These are phyloP conservation scores for Tenthredo scrophulariae DNA, from an alignment of 2,888 invertebrate genomes.

Conservation along the genomic window DNA sequence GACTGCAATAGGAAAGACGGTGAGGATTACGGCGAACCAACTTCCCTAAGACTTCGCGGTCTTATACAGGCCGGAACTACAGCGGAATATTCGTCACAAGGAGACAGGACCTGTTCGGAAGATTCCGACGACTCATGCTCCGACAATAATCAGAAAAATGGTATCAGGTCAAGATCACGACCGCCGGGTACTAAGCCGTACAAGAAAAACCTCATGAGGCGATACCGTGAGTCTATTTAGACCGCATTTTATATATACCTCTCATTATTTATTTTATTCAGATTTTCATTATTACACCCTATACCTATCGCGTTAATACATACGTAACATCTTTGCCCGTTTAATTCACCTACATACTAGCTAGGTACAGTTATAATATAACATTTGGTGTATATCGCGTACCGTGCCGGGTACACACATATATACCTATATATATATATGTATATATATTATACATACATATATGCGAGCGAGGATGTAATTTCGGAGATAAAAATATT, in stretches of 20 bases:
- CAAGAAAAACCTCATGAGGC: slow-evolving; percentile 95
- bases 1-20: not conserved
- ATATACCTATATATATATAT: too few species aligned
- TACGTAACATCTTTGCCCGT: not conserved
- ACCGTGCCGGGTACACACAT: not conserved
- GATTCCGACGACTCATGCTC: slow-evolving; percentile 90
- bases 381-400: not conserved
- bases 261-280: slow-evolving; percentile 8
- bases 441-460: too few species aligned
- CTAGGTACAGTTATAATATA: not conserved
- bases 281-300: not conserved
- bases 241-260: not conserved
- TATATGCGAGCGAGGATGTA: slow-evolving; percentile 40
- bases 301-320: not conserved
- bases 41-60: slow-evolving; percentile 77
- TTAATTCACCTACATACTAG: not conserved
- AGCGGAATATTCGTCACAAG: slow-evolving; percentile 74
- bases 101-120: slow-evolving; percentile 84
- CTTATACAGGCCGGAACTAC: slow-evolving; percentile 72
- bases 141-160: slow-evolving; percentile 83
- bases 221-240: slow-evolving; percentile 91
- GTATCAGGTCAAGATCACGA: slow-evolving; percentile 78
- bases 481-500: slow-evolving; percentile 72
- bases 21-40: slow-evolving; percentile 68
- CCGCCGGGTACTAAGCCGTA: slow-evolving; percentile 82